Base-by-base conservation (phyloP, 2,113 vertebrate species). In the Menura novaehollandiae region DNA sequence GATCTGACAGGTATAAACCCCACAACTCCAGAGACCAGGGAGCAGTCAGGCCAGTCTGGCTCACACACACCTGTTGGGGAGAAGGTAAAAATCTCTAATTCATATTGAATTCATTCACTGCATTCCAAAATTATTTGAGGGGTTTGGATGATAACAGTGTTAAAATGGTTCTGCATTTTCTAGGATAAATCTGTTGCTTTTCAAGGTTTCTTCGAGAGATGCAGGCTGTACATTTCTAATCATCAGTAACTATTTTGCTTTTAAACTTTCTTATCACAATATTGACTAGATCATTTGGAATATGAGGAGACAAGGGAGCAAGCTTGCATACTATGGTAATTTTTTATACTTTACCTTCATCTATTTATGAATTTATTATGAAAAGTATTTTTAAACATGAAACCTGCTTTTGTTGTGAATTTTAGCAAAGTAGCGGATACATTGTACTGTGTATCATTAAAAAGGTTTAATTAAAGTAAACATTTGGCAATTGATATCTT, bases 341-440 rank as follows among this genome's bases (percentile, higher is more conserved):
- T 95, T 97, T 96, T 97, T 95, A 97, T 97, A 96, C 74, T 95
- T 97, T 96, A 96, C 76, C 58, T 96, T 96, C 94, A 94, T 93
- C 91, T 97, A 97, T 97, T 97, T 97, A 97, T 97, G 96, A 94
- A 96, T 97, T 97, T 97, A 96, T 97, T 94, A 96, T 58, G 69
- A 86, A 85, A 96, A 93, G 74, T 96, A 96, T 97, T 97, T 97
- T 97, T 97, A 91, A 97, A 97, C 80, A 81, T 60, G 58, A 93
- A 97, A 91, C 83, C 66, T 73, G 63, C 91, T 88, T 97, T 94
- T 84, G 74, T 67, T 74, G 90, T 97, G 97, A 96, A 83, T 55
- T 90, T 33, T 69, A 91, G 91, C 78, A 46, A 77, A 91, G 53
- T 93, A 97, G 85, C 89, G 75, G 88, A 94, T 79, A 91, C 81